A percentile compares a stretch with the other conserved stretches of the same genome.
Conservation (phyloP, 2,113 vertebrate species). For the Mesitornis unicolor region DNA sequence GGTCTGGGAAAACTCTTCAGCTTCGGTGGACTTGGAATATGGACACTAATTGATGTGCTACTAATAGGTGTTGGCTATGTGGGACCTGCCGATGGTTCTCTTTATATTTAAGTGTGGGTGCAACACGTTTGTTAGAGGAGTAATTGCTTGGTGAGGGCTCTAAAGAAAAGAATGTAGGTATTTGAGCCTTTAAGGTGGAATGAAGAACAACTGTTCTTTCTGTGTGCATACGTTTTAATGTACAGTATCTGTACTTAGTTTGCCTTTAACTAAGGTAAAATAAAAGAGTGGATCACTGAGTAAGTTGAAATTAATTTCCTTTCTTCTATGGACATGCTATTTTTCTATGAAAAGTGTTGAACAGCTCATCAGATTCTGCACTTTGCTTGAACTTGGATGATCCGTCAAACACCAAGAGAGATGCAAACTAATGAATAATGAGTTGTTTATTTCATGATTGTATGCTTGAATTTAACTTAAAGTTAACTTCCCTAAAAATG, state of each 20-base stretch:
- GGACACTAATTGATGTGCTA: slow-evolving; percentile 95
- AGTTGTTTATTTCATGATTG: neutral
- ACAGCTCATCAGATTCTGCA: neutral
- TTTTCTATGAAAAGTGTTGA: slow-evolving; percentile 52
- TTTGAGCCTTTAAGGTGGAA: neutral
- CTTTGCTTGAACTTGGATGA: neutral
- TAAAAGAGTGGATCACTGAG: slow-evolving; percentile 57
- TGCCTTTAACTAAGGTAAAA: slow-evolving; percentile 80
- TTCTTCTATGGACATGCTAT: neutral
- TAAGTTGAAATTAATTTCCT: slow-evolving; percentile 23
- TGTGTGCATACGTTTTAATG: slow-evolving; percentile 57
- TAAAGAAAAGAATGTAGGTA: neutral
- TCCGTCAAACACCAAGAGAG: neutral
- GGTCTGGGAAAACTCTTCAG: slow-evolving; percentile 98
- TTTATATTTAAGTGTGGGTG: slow-evolving; percentile 85
- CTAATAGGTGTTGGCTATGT: slow-evolving; percentile 95
- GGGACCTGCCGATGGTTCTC: slow-evolving; percentile 93
- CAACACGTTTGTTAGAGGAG: neutral
- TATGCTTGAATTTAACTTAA: neutral
- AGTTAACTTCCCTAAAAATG: neutral
- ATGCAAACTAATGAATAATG: neutral
- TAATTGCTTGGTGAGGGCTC: neutral
- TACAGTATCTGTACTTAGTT: slow-evolving; percentile 83
- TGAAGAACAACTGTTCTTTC: neutral
- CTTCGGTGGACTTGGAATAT: slow-evolving; percentile 96